Conservation (phyloP, 2,888 invertebrate species). For the Oscheius sp. region DNA sequence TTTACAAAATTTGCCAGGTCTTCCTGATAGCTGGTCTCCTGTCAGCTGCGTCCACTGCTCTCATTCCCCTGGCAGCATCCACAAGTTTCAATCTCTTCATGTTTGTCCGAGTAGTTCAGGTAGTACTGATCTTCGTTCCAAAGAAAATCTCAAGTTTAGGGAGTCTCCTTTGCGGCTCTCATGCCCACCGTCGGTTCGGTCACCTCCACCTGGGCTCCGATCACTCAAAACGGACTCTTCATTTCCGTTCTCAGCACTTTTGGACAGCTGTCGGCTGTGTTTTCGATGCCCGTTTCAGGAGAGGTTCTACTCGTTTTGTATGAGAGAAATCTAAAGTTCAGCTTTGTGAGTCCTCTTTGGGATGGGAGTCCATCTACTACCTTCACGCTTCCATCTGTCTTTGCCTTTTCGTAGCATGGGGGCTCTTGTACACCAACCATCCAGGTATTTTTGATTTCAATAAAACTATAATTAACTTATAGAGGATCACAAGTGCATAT, state of each 20-base stretch:
- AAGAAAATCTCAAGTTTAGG: constrained; percentile 36
- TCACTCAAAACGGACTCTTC: constrained; percentile 53
- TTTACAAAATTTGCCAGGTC: constrained; percentile 21
- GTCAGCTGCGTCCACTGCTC: constrained; percentile 47
- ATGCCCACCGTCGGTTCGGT: constrained; percentile 55
- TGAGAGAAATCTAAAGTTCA: constrained; percentile 27
- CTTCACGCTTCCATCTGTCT: constrained; percentile 64
- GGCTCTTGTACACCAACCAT: constrained; percentile 48
- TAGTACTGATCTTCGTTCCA: not conserved
- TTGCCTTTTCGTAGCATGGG: constrained; percentile 59
- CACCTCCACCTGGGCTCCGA: constrained; percentile 55
- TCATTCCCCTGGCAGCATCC: constrained; percentile 50
- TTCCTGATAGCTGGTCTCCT: constrained; percentile 58
- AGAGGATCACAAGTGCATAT: constrained; percentile 29
- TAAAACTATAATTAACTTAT: not conserved
- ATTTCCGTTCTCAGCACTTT: constrained; percentile 55
- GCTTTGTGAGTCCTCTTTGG: constrained; percentile 62
- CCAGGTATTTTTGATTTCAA: constrained; percentile 40
- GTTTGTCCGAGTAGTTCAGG: constrained; percentile 52
- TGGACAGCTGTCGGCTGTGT: constrained; percentile 53
- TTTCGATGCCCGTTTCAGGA: constrained; percentile 62
- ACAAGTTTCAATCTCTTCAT: constrained; percentile 46
- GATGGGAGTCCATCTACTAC: constrained; percentile 71
- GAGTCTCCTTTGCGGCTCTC: constrained; percentile 49
- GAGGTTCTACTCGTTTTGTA: constrained; percentile 35